Base-by-base conservation (phyloP, 1,140 invertebrate genomes). In the Drosophila pectinifera region DNA sequence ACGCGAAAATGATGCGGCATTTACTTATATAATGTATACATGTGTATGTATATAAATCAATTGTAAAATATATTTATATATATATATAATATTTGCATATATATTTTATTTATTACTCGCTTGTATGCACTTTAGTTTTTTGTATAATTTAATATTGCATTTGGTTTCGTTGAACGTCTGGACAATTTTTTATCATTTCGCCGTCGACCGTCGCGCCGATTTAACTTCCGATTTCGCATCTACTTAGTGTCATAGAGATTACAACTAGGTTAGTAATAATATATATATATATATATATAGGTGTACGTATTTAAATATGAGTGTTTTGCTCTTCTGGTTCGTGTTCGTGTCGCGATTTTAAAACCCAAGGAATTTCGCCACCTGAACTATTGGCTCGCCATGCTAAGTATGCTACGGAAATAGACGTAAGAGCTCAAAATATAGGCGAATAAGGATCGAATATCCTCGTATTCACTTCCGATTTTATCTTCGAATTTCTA, bases 101-200 rank as follows among this genome's bases (percentile, higher is more conserved):
- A 13, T 28, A 18, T 31, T 28, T 45, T 57, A 38, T 28, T 31
- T 63, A 63, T 43, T 67, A 67, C 31, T 62, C 42, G 63, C 63
- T 63, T 68, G 46, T 68, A 56, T 70, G 65, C 45, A 24, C 53
- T 34, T 70, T 69, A 61, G 58, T 62, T 70, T 69, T 61, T 86
- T 86, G 82, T 88, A 88, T 86, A 86, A 88, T 86, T 88, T 88
- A 86, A 86, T 86, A 86, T 86, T 86, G 83, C 83, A 88, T 86
- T 86, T 86, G 83, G 83, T 86, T 86, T 86, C 83, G 83, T 86
- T 86, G 83, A 86, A 86, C 83, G 83, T 86, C 78, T 88, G 83
- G 83, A 86, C 83, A 86, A 83, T 86, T 86, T 78, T 86, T 80
- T 55, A 42, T 42, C 59, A 34, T 51, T 62, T 51, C 58, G 48